phyloP scores from a whole-genome alignment of 2,888 invertebrate species.

The Aromia moschata region DNA sequence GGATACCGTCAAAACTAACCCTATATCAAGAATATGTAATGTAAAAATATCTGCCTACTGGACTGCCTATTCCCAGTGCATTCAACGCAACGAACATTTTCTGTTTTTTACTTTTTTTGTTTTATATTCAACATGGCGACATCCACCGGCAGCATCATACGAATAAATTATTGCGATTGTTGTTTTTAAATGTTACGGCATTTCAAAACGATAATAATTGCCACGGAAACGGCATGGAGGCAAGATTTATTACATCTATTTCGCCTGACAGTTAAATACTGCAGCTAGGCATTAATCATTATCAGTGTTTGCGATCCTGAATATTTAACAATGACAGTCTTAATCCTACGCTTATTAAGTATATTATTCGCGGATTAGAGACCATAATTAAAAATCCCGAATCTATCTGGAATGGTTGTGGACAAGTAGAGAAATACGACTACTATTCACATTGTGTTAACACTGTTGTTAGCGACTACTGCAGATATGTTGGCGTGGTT shows the following conservation, averaged over 20 bases:
- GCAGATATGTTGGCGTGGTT: no score
- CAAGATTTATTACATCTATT: conserved; percentile 23
- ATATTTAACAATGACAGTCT: conserved; percentile 9
- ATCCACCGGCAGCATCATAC: conserved; percentile 20
- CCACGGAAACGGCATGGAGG: conserved; percentile 14
- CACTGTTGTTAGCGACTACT: no score
- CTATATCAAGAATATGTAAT: no score
- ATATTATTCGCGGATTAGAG: conserved; percentile 7
- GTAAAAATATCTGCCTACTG: no score
- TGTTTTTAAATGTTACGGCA: conserved; percentile 25
- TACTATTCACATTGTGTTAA: no score
- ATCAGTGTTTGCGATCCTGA: conserved; percentile 12
- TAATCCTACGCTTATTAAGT: conserved; percentile 15
- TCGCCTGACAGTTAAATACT: conserved; percentile 19
- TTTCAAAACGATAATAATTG: conserved; percentile 22
- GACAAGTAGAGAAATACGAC: no score
- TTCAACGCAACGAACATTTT: no score
- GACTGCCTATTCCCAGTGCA: no score
- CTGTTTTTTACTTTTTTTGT: no score
- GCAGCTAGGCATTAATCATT: conserved; percentile 18
- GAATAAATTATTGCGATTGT: conserved; percentile 29
- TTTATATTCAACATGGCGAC: no score
- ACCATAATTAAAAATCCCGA: neutral
- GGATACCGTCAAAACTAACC: no score
- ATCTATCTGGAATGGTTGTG: no score